phyloP scores from a whole-genome alignment of 2,113 vertebrate genomes.

The Hymenochirus boettgeri region DNA sequence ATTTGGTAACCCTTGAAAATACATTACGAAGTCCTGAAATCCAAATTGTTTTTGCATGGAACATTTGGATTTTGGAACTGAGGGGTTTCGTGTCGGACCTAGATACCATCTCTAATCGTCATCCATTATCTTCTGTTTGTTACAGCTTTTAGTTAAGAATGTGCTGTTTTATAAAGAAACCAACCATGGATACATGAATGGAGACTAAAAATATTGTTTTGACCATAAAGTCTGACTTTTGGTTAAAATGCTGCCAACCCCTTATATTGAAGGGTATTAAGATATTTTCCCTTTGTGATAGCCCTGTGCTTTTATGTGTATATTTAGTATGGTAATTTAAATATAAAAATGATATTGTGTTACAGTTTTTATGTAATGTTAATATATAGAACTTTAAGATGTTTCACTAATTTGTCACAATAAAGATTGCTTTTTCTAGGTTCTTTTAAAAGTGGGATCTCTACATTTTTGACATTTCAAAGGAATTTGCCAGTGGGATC shows the following conservation, averaged over 20 bases:
- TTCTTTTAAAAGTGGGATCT: constrained; percentile 20
- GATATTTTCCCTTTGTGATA: not conserved
- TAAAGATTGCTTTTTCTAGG: constrained; percentile 34
- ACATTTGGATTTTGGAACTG: too few species aligned
- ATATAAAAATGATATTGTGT: constrained; percentile 30
- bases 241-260: not conserved
- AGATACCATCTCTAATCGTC: too few species aligned
- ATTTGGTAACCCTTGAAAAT: too few species aligned
- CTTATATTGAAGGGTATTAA: not conserved
- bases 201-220: not conserved
- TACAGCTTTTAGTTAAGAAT: too few species aligned
- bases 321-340: constrained; percentile 39
- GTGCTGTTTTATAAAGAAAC: too few species aligned
- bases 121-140: too few species aligned
- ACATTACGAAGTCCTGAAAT: too few species aligned
- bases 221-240: not conserved
- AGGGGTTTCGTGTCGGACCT: too few species aligned
- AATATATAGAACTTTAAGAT: constrained; percentile 37
- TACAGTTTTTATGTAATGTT: constrained; percentile 37
- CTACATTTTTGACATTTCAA: too few species aligned
- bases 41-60: too few species aligned
- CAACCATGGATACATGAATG: not conserved
- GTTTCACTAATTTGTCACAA: constrained; percentile 37
- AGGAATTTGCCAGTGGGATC: too few species aligned
- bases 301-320: constrained; percentile 24